Evolutionary conservation across 2,888 invertebrate genomes (phyloP).

Genomic region (Cataglyphis rosenhaueri): DNA sequence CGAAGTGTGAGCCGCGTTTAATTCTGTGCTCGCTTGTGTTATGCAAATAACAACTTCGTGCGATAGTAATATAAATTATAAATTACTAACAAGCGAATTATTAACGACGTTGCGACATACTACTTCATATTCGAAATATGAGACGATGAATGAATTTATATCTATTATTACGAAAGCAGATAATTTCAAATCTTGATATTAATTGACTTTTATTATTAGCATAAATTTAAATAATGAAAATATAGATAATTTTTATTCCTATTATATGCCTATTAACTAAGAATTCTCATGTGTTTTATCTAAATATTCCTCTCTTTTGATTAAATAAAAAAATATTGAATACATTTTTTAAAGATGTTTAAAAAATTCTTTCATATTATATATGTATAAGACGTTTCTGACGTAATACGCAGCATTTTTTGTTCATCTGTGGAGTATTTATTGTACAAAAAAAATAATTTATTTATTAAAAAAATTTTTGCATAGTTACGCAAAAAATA

Average conservation of each 20-base stretch:
- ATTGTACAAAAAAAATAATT: not conserved
- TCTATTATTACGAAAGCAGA: not conserved
- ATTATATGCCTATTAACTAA: not conserved
- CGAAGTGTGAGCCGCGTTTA: not conserved
- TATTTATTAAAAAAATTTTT: not conserved
- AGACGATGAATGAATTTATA: not conserved
- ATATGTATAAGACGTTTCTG: not conserved
- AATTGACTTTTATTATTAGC: not conserved
- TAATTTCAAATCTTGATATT: not conserved
- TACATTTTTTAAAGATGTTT: not conserved
- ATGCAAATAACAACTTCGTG: not conserved
- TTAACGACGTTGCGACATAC: too few relatives aligned
- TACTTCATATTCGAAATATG: not conserved
- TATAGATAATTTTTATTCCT: not conserved
- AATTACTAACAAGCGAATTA: constrained; percentile 7
- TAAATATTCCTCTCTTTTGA: not conserved
- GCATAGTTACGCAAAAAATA: not conserved
- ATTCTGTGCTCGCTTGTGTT: not conserved
- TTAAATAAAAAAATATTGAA: not conserved
- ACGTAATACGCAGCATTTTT: not conserved
- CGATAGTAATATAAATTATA: not conserved
- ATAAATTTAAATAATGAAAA: not conserved
- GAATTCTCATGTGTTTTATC: not conserved
- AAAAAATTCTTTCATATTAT: not conserved
- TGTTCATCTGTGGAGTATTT: not conserved